Evolutionary conservation across 1,140 invertebrate genomes (phyloP).

Genomic region (Plectrocnemia conspersa): DNA sequence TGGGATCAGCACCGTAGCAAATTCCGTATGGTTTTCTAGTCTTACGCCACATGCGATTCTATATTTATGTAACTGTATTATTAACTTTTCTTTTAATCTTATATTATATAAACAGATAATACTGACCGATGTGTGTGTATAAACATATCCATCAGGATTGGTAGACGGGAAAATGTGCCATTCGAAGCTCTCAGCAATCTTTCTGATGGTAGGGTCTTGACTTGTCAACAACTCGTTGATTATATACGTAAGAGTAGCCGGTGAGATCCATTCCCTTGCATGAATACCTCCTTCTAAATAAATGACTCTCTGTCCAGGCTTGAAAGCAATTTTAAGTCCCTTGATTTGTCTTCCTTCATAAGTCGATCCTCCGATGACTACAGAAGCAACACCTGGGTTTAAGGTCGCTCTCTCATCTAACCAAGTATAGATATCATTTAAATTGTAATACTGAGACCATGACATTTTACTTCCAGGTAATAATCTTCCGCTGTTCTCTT

Average conservation of each 20-base stretch:
- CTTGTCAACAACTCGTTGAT: slow-evolving; percentile 52
- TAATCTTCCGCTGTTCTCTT: background rate
- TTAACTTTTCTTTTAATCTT: background rate
- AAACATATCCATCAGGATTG: slow-evolving; percentile 67
- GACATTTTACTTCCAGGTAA: slow-evolving; percentile 19
- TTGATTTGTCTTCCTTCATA: slow-evolving; percentile 57
- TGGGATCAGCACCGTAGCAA: slow-evolving; percentile 53
- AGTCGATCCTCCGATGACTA: slow-evolving; percentile 50
- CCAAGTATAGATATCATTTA: slow-evolving; percentile 41
- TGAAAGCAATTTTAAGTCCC: slow-evolving; percentile 54
- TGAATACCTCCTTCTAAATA: slow-evolving; percentile 52
- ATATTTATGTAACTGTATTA: slow-evolving; percentile 38
- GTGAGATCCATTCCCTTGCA: slow-evolving; percentile 65
- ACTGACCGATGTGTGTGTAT: slow-evolving; percentile 50
- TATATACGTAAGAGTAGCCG: slow-evolving; percentile 57
- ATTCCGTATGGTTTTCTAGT: slow-evolving; percentile 26
- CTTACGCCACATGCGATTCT: slow-evolving; percentile 33
- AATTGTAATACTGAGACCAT: slow-evolving; percentile 46
- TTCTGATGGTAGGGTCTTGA: slow-evolving; percentile 39
- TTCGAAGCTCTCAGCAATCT: slow-evolving; percentile 51
- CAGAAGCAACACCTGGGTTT: slow-evolving; percentile 49
- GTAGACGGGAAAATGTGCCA: slow-evolving; percentile 58
- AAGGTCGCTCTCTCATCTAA: slow-evolving; percentile 46
- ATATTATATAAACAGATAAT: background rate
- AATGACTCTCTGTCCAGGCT: slow-evolving; percentile 37